These are phyloP conservation scores for Tipula confusa DNA, from an alignment of 2,888 invertebrate species.

Conservation along the genomic window DNA sequence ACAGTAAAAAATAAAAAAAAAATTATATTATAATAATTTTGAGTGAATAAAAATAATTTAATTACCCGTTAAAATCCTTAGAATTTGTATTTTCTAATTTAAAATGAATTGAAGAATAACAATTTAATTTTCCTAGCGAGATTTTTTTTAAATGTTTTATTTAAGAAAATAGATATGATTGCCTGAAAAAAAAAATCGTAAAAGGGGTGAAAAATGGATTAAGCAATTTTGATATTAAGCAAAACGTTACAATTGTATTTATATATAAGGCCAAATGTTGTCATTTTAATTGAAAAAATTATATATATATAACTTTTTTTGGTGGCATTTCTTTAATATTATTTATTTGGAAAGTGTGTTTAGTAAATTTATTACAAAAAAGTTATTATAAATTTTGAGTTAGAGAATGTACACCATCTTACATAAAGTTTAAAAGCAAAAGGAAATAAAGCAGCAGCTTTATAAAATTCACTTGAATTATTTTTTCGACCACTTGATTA, in stretches of 20 bases:
- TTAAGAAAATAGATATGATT: constrained; percentile 20
- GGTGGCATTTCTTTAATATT: neutral
- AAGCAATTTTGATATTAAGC: neutral
- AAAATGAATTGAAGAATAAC: constrained; percentile 16
- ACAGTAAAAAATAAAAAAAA: neutral
- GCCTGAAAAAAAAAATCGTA: constrained; percentile 12
- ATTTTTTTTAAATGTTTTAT: neutral
- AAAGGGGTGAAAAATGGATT: constrained; percentile 8
- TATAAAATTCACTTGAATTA: constrained; percentile 3
- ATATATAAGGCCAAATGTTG: neutral
- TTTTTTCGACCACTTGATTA: constrained; percentile 9
- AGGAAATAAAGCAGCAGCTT: neutral
- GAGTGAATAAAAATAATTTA: constrained; percentile 25
- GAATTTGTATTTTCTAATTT: constrained; percentile 25
- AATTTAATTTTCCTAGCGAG: neutral
- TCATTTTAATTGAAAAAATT: neutral
- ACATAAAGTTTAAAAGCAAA: neutral
- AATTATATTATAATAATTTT: neutral
- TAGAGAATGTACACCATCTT: neutral
- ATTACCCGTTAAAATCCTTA: constrained; percentile 25
- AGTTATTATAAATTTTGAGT: constrained; percentile 3
- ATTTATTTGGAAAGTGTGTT: constrained; percentile 12
- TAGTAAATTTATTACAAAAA: constrained; percentile 5
- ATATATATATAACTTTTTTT: neutral
- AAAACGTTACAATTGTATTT: neutral